Percentiles rank a stretch among this genome's conserved stretches.
Evolutionary conservation across 2,888 invertebrate species (phyloP).

Genomic region (Chorisops tibialis): DNA sequence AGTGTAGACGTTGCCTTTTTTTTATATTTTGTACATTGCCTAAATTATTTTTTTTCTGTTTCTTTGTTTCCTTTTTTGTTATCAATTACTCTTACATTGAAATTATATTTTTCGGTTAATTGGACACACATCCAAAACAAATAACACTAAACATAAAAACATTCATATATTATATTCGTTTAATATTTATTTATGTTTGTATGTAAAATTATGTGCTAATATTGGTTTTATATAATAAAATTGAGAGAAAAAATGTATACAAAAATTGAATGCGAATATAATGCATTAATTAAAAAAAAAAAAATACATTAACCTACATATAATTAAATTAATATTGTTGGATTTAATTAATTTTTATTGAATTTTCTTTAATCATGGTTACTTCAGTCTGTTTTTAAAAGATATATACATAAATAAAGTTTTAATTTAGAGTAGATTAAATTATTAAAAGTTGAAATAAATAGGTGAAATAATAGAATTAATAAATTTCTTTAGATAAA

Average conservation of each 20-base stretch:
- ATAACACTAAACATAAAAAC: conserved; percentile 18
- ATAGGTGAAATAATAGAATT: too few relatives aligned
- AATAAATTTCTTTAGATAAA: too few relatives aligned
- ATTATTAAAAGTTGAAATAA: background rate
- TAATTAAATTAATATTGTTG: background rate
- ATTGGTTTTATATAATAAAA: too few relatives aligned
- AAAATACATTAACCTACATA: background rate
- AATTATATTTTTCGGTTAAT: too few relatives aligned
- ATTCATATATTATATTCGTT: conserved; percentile 17
- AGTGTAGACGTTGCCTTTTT: conserved; percentile 35
- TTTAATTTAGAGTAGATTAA: background rate
- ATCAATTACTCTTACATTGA: too few relatives aligned
- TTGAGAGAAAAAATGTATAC: background rate
- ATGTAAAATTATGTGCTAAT: conserved; percentile 21
- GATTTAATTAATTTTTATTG: background rate
- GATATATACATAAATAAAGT: background rate
- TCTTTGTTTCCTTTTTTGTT: too few relatives aligned
- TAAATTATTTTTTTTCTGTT: conserved; percentile 3
- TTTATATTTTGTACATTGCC: conserved; percentile 30
- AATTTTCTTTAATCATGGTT: background rate
- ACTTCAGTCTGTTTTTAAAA: background rate
- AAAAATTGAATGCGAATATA: conserved; percentile 27
- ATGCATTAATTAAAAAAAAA: conserved; percentile 18
- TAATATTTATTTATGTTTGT: conserved; percentile 20
- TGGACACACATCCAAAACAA: conserved; percentile 8